phyloP scores from a whole-genome alignment of 2,797 vertebrate species.

The Phyllotis vaccarum region DNA sequence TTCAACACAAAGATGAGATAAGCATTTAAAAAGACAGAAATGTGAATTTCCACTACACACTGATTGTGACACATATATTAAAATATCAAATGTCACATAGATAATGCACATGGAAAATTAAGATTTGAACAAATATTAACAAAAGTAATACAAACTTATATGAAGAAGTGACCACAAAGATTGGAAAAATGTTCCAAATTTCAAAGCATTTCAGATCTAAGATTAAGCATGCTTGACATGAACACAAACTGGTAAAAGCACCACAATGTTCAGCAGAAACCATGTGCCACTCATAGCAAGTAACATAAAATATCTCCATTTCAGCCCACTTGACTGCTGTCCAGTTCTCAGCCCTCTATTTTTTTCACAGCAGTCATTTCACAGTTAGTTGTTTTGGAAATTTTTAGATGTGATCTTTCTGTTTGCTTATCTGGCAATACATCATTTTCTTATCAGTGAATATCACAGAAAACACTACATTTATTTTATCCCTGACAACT shows the following conservation, averaged over 20 bases:
- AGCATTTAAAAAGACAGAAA: background rate
- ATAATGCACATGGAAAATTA: background rate
- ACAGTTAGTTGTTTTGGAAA: background rate
- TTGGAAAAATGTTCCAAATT: background rate
- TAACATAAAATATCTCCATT: background rate
- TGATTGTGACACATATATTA: background rate
- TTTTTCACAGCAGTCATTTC: slow-evolving; percentile 17
- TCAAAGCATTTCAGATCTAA: background rate
- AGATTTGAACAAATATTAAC: background rate
- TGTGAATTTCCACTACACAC: background rate
- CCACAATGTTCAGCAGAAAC: background rate
- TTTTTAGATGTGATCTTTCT: slow-evolving; percentile 30
- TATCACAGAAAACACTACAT: background rate
- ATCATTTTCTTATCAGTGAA: slow-evolving; percentile 1
- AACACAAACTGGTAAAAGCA: background rate
- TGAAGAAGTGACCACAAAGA: background rate
- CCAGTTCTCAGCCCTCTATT: background rate
- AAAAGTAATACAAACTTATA: background rate
- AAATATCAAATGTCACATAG: background rate
- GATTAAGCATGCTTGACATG: background rate
- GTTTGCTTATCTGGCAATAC: slow-evolving; percentile 4
- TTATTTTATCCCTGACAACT: slow-evolving; percentile 35
- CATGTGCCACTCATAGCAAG: background rate
- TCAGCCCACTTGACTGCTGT: background rate
- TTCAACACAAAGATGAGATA: background rate